Evolutionary conservation across 53 echinoderm and acorn worm genomes (phyloP).

Genomic region (Antedon mediterranea): DNA sequence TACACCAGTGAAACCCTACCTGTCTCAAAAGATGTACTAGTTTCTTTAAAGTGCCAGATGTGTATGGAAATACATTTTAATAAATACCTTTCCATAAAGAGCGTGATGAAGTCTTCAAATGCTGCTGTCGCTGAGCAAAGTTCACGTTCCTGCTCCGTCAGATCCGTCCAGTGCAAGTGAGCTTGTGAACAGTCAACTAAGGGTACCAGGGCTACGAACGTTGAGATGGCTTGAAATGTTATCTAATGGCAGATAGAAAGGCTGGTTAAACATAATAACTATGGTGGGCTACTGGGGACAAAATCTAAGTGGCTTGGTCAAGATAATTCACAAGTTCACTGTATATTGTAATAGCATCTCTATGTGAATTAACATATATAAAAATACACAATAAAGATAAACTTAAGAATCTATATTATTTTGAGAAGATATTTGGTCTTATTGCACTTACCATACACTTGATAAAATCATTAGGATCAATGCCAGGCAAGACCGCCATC

Average conservation of each 20-base stretch:
- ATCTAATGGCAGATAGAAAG: too few species aligned
- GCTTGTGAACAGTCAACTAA: conserved; percentile 92
- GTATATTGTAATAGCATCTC: background rate
- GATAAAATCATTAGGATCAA: conserved; percentile 83
- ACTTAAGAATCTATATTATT: background rate
- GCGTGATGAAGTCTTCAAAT: conserved; percentile 82
- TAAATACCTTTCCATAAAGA: conserved; percentile 79
- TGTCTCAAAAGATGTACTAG: too few species aligned
- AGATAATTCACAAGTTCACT: background rate
- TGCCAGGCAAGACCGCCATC: conserved; percentile 68
- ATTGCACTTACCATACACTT: conserved; percentile 61
- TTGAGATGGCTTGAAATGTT: conserved; percentile 72
- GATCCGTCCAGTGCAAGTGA: conserved; percentile 49
- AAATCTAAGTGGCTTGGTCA: too few species aligned
- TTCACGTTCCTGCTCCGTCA: conserved; percentile 83
- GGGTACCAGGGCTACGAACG: conserved; percentile 66
- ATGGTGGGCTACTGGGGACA: too few species aligned
- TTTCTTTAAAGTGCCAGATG: too few species aligned
- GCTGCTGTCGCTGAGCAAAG: conserved; percentile 81
- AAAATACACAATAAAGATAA: background rate
- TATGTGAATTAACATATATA: background rate
- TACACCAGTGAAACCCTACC: too few species aligned
- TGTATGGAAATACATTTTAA: too few species aligned
- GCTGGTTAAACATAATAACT: too few species aligned
- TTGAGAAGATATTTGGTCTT: too few species aligned